These are phyloP conservation scores for Cheumatopsyche charites DNA, from an alignment of 1,140 invertebrate genomes.

Conservation along the genomic window DNA sequence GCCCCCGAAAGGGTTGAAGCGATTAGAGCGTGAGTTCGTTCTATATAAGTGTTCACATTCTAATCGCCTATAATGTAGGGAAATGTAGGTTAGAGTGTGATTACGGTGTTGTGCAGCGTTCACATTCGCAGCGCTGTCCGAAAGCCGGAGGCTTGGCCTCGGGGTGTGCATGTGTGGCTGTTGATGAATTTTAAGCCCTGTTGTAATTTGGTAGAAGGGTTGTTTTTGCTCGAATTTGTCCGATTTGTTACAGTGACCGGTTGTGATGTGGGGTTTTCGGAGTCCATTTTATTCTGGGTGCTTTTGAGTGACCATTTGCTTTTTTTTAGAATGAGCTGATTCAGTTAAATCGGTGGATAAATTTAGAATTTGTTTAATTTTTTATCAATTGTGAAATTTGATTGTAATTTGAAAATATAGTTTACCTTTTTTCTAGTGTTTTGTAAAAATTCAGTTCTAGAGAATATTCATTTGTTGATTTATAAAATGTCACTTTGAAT, in stretches of 20 bases:
- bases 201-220: neutral
- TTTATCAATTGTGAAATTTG: too few relatives aligned
- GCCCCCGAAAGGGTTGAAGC: conserved; percentile 45
- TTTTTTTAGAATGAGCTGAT: too few relatives aligned
- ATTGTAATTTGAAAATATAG: too few relatives aligned
- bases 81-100: conserved; percentile 34
- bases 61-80: neutral
- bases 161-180: neutral
- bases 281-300: too few relatives aligned
- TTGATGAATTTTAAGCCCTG: neutral
- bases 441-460: too few relatives aligned
- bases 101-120: neutral
- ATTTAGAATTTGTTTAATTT: too few relatives aligned
- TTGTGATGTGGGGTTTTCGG: too few relatives aligned
- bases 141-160: conserved; percentile 13
- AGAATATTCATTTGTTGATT: too few relatives aligned
- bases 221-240: neutral
- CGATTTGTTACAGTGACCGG: neutral
- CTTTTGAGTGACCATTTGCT: too few relatives aligned
- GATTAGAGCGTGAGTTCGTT: conserved; percentile 34
- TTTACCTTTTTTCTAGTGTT: too few relatives aligned
- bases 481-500: too few relatives aligned
- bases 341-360: too few relatives aligned
- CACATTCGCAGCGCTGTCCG: conserved; percentile 17
- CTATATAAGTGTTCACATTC: conserved; percentile 27